Conservation (phyloP, 2,797 vertebrate species). For the Spinibarbus caldwelli region DNA sequence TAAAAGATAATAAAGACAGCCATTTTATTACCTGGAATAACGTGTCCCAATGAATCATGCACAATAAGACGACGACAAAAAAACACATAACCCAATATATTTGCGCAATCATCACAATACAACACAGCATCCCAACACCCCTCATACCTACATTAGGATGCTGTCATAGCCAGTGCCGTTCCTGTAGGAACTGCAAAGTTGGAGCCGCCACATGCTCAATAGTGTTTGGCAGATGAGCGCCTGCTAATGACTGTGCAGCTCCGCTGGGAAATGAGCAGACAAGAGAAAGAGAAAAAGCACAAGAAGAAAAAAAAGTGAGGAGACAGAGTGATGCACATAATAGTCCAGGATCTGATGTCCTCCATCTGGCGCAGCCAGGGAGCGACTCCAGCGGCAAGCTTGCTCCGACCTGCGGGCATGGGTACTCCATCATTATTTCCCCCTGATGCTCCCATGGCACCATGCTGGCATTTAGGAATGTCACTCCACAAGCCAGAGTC, state of each 20-base stretch:
- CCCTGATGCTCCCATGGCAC: conserved; percentile 52
- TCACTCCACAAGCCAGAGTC: conserved; percentile 52
- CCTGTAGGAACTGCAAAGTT: conserved; percentile 25
- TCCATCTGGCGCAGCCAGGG: conserved; percentile 62
- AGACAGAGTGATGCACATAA: conserved; percentile 56
- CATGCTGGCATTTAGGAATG: conserved; percentile 60
- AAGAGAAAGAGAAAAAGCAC: conserved; percentile 51
- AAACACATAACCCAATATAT: not conserved
- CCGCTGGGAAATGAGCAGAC: conserved; percentile 56
- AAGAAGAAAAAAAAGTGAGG: conserved; percentile 2
- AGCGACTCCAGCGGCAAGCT: conserved; percentile 55
- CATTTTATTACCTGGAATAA: not conserved
- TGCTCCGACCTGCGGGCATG: conserved; percentile 56
- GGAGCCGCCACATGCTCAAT: conserved; percentile 38
- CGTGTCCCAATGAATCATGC: not conserved
- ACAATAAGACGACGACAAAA: not conserved
- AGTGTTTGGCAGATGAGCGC: conserved; percentile 53
- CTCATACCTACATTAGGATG: conserved; percentile 32
- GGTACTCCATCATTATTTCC: conserved; percentile 58
- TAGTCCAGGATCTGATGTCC: conserved; percentile 59
- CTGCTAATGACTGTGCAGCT: conserved; percentile 60
- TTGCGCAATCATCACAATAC: not conserved
- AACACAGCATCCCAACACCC: conserved; percentile 2
- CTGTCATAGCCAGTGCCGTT: conserved; percentile 24
- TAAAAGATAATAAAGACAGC: not conserved